Evolutionary conservation across 2,888 invertebrate genomes (phyloP).

Genomic region (Argyresthia albistria): DNA sequence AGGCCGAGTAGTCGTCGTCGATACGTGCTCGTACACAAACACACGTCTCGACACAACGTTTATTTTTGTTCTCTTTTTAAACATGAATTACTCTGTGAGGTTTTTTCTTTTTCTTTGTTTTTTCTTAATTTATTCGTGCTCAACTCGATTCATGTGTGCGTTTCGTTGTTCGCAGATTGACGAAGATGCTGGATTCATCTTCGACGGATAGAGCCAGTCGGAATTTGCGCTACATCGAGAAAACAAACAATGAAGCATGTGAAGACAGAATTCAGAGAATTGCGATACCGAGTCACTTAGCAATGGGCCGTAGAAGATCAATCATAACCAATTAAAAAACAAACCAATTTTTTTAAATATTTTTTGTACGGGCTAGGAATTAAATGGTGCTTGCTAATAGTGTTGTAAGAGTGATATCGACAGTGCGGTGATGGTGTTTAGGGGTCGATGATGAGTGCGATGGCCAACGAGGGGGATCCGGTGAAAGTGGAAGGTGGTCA

Average conservation of each 20-base stretch:
- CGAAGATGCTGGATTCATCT: conserved; percentile 47
- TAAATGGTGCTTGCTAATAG: conserved; percentile 39
- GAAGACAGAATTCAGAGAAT: conserved; percentile 22
- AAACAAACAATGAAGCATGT: conserved; percentile 44
- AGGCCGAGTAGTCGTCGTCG: conserved; percentile 34
- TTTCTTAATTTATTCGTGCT: conserved; percentile 3
- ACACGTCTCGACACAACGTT: background rate
- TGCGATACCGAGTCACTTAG: conserved; percentile 24
- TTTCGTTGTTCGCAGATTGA: conserved; percentile 41
- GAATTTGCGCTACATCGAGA: conserved; percentile 12
- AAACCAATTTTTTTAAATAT: conserved; percentile 31
- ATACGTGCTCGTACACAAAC: conserved; percentile 17
- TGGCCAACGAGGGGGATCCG: conserved; percentile 58
- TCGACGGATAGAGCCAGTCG: conserved; percentile 17
- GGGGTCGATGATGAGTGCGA: conserved; percentile 36
- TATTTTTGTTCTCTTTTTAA: conserved; percentile 2
- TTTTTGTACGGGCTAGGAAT: conserved; percentile 34
- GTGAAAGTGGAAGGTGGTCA: conserved; percentile 68
- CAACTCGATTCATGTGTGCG: conserved; percentile 2
- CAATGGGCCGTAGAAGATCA: conserved; percentile 49
- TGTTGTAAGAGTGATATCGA: conserved; percentile 50
- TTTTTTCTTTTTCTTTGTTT: conserved; percentile 8
- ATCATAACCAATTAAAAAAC: conserved; percentile 5
- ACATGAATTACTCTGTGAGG: background rate
- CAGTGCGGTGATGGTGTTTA: conserved; percentile 29